A percentile compares a stretch with the other conserved stretches of the same genome.
Evolutionary conservation across 2,888 invertebrate genomes (phyloP).

Genomic region (Pseudococcus viburni): DNA sequence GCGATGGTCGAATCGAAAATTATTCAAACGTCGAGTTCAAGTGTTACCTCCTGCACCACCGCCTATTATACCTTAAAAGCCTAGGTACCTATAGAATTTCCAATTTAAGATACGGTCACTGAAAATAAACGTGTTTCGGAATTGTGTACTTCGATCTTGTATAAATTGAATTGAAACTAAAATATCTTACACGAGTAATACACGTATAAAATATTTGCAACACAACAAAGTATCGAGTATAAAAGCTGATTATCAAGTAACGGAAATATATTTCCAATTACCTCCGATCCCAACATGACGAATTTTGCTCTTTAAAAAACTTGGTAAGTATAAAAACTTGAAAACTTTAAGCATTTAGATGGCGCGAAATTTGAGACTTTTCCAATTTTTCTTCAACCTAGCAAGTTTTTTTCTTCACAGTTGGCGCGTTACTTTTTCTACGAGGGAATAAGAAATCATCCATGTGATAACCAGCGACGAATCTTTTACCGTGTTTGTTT

Average conservation of each 20-base stretch:
- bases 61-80: not conserved
- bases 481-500: conserved; percentile 9
- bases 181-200: too few relatives aligned
- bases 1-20: conserved; percentile 58
- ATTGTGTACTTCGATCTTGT: too few relatives aligned
- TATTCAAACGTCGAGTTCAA: conserved; percentile 57
- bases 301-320: conserved; percentile 1
- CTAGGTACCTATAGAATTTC: not conserved
- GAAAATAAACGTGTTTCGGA: not conserved
- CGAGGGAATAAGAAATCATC: not conserved
- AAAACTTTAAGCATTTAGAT: not conserved
- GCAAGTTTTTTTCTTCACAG: conserved; percentile 5
- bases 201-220: not conserved
- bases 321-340: conserved; percentile 5
- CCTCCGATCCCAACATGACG: not conserved
- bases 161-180: too few relatives aligned
- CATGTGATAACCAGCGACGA: not conserved
- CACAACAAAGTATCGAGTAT: too few relatives aligned
- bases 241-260: not conserved
- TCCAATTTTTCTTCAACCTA: not conserved
- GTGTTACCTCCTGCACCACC: conserved; percentile 29
- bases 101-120: not conserved
- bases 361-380: not conserved
- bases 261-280: not conserved
- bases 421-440: not conserved